Base-by-base conservation (phyloP, 1,140 invertebrate genomes). In the Bombus waltoni region DNA sequence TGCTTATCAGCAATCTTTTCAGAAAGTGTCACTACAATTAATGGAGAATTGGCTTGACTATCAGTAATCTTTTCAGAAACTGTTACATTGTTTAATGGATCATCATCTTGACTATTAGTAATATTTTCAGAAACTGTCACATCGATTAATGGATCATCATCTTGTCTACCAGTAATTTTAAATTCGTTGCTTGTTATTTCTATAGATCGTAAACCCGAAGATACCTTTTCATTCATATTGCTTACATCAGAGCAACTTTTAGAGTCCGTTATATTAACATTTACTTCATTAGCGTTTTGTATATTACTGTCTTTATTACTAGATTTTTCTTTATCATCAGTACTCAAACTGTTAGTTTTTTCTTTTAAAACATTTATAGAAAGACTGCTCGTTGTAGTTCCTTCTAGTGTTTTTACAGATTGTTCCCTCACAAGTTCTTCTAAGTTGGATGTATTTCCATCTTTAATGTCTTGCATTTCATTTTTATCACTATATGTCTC, bases 221-320 rank as follows among this genome's bases (percentile, higher is more conserved):
- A 74, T 66, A 59, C 9, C 13, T 71, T 72, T 70, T 75, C 73
- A 42, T 59, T 13, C 32, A 59, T 38, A 82, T 38, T 32, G n/a
- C 66, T 47, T 15, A 57, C 38, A 18, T 77, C n/a, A 38, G 66
- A 66, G 42, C 4, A 18, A 62, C n/a, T 8, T 62, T 53, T 62
- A 65, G 18, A 2, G 6, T 32, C 57, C 1, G 9, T 15, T 78
- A 28, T 18, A 35, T 15, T 70, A 35, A 28, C 13, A 42, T 77
- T 70, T 53, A 44, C 3, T 77, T 83, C 66, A 22, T 83, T 22
- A 42, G 4, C 22, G 13, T 70, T 18, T 77, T 28, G 10, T 76
- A 57, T 42, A 8, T 70, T 53, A 53, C 28, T 32, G 18, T 38
- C 22, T 38, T 83, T 42, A 13, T 66, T 42, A 65, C 3, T 22